Evolutionary conservation across 1,140 invertebrate species (phyloP).

Genomic region (Microplitis demolitor): DNA sequence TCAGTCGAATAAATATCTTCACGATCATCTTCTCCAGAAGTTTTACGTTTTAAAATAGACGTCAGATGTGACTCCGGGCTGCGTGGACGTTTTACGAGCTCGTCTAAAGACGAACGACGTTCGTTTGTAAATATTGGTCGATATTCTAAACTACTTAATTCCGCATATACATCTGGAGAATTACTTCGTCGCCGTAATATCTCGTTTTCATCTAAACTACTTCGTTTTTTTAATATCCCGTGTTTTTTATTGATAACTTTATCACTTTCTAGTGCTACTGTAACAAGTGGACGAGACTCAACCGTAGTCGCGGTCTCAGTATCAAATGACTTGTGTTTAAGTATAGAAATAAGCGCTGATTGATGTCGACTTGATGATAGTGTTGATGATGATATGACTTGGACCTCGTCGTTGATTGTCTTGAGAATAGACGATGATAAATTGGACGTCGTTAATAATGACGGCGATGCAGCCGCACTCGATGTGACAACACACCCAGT

Average conservation of each 20-base stretch:
- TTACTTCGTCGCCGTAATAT: conserved; percentile 70
- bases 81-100: conserved; percentile 65
- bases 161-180: conserved; percentile 69
- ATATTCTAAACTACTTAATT: conserved; percentile 64
- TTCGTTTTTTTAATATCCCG: conserved; percentile 80
- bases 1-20: conserved; percentile 66
- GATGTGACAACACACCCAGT: neutral
- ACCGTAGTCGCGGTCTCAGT: conserved; percentile 58
- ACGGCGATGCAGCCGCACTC: neutral
- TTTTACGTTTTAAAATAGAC: conserved; percentile 72
- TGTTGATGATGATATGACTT: conserved; percentile 30
- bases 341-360: conserved; percentile 71
- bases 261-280: conserved; percentile 20
- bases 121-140: conserved; percentile 73
- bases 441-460: neutral
- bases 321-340: conserved; percentile 76
- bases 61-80: conserved; percentile 64
- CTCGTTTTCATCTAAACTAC: conserved; percentile 78
- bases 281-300: conserved; percentile 28
- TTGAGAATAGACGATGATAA: conserved; percentile 41
- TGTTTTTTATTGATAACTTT: conserved; percentile 65
- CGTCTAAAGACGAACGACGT: conserved; percentile 72
- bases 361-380: conserved; percentile 40
- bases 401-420: conserved; percentile 49
- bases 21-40: conserved; percentile 66